Evolutionary conservation across 2,113 vertebrate species (phyloP).

Genomic region (Oophaga pumilio): DNA sequence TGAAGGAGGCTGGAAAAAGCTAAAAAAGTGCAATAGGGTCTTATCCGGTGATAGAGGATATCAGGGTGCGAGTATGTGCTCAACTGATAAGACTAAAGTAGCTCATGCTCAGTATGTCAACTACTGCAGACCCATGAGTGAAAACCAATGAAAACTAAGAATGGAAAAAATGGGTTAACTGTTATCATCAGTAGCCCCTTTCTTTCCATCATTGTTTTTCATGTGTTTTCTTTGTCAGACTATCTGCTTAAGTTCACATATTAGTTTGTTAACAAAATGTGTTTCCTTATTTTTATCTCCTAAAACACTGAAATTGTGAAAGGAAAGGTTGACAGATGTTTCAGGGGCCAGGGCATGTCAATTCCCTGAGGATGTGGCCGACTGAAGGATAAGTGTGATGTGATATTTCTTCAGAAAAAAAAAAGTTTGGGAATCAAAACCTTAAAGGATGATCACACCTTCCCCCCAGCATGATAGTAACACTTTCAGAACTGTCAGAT

Average conservation of each 20-base stretch:
- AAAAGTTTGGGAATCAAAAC: constrained; percentile 3
- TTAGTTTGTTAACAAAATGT: neutral
- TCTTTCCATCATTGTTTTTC: no score
- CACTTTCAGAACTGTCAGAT: neutral
- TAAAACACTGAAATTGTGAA: neutral
- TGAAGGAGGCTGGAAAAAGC: no score
- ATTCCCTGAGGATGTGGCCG: neutral
- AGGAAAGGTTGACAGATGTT: neutral
- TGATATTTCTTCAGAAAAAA: neutral
- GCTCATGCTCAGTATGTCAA: no score
- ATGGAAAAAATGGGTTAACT: no score
- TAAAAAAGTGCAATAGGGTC: no score
- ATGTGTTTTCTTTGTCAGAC: no score
- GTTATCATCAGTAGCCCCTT: no score
- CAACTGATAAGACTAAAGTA: no score
- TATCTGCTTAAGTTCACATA: neutral
- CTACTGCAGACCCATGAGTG: no score
- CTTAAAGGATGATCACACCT: constrained; percentile 22
- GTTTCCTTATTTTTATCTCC: neutral
- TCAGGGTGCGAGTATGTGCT: no score
- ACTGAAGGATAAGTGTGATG: neutral
- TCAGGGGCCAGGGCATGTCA: neutral
- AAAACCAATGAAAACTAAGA: no score
- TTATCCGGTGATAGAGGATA: no score
- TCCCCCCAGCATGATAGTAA: constrained; percentile 4